phyloP scores from a whole-genome alignment of 2,888 invertebrate genomes.

The Lumbricus terrestris region DNA sequence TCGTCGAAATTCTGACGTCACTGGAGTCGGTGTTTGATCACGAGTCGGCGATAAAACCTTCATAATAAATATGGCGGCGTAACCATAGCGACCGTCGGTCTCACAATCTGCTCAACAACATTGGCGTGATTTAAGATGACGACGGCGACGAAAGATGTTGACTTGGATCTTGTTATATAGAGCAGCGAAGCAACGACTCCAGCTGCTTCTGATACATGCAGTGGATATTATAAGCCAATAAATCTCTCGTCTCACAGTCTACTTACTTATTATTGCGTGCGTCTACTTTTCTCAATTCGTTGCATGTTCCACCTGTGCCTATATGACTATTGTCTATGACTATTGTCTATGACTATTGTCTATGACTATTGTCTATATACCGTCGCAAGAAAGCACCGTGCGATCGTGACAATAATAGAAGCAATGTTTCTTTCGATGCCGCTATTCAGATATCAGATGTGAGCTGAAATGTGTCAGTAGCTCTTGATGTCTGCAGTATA shows the following conservation, averaged over 20 bases:
- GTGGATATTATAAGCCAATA: not conserved
- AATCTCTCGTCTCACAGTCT: not conserved
- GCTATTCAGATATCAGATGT: too few species aligned
- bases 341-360: too few species aligned
- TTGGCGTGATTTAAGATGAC: too few species aligned
- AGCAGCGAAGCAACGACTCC: not conserved
- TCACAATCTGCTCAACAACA: not conserved
- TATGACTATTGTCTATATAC: too few species aligned
- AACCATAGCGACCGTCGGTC: not conserved
- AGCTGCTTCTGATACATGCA: not conserved
- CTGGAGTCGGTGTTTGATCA: not conserved
- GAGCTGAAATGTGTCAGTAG: too few species aligned
- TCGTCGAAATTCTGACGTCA: not conserved
- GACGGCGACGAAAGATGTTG: not conserved
- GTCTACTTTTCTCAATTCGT: not conserved
- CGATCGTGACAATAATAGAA: not conserved
- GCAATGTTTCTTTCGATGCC: too few species aligned
- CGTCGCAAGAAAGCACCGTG: too few species aligned
- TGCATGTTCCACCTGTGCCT: not conserved
- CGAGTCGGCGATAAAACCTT: not conserved
- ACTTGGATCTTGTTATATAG: not conserved
- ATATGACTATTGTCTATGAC: too few species aligned
- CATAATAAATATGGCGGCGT: not conserved
- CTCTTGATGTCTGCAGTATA: too few species aligned
- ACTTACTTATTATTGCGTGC: not conserved